phyloP scores from a whole-genome alignment of 2,113 vertebrate species.

The Myocastor coypus region DNA sequence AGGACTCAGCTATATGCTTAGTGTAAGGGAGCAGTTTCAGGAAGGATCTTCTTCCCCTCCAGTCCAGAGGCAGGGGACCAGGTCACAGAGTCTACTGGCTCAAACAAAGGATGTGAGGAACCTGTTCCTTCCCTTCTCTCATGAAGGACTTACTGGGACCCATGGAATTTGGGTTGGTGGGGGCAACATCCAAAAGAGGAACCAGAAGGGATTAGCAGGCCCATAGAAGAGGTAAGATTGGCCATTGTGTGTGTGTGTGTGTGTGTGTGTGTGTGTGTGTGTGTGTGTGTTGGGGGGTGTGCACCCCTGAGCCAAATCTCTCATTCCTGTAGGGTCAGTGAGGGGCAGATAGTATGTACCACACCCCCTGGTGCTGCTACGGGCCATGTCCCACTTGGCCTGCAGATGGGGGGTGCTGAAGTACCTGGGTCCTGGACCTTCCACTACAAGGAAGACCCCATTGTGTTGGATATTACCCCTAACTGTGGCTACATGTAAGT shows the following conservation, averaged over 20 bases:
- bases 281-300: not conserved
- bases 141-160: not conserved
- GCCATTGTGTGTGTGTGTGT: not conserved
- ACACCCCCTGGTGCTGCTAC: slow-evolving; percentile 61
- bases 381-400: slow-evolving; percentile 73
- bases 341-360: slow-evolving; percentile 76
- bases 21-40: not conserved
- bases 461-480: slow-evolving; percentile 88
- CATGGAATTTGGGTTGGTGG: not conserved
- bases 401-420: slow-evolving; percentile 91
- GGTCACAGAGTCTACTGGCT: not conserved
- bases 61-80: not conserved
- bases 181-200: not conserved
- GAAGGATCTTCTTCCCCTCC: not conserved
- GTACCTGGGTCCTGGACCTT: slow-evolving; percentile 90
- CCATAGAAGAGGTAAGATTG: not conserved
- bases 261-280: not conserved
- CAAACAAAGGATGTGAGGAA: not conserved
- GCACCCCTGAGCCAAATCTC: not conserved
- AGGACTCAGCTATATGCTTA: not conserved
- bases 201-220: not conserved
- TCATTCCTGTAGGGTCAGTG: slow-evolving; percentile 77
- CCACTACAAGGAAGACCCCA: slow-evolving; percentile 91
- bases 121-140: not conserved
- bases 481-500: slow-evolving; percentile 91